A percentile compares a stretch with the other conserved stretches of the same genome.
These are phyloP conservation scores for Taeniopygia guttata DNA, from an alignment of 2,797 vertebrate species.

Conservation along the genomic window DNA sequence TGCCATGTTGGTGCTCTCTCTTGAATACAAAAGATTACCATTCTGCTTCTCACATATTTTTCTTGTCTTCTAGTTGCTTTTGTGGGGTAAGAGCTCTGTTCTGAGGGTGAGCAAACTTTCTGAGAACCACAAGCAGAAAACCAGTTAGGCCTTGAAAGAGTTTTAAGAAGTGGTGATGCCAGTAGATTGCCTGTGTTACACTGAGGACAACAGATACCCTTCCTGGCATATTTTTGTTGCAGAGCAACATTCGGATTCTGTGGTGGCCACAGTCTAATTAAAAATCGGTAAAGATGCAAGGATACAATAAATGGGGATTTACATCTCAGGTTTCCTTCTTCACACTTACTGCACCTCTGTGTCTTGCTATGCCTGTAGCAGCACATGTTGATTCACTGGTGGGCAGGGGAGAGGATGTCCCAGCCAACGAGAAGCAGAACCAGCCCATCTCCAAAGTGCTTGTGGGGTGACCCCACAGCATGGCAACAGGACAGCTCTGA, in stretches of 20 bases:
- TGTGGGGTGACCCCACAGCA: fast-evolving
- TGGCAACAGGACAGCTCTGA: background rate
- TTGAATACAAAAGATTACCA: background rate
- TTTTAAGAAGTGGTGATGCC: background rate
- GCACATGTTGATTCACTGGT: background rate
- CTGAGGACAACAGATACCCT: background rate
- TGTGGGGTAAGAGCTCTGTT: background rate
- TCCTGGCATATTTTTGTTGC: background rate
- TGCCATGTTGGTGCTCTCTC: background rate
- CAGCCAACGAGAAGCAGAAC: background rate
- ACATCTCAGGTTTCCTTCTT: background rate
- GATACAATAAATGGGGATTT: background rate
- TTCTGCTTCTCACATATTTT: background rate
- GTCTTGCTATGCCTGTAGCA: background rate
- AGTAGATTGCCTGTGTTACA: background rate
- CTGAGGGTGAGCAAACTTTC: background rate
- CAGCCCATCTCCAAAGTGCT: background rate
- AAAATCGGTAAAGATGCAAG: background rate
- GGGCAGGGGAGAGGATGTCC: background rate
- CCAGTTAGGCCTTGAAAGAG: background rate
- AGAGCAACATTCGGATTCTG: fast-evolving
- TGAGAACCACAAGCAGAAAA: background rate
- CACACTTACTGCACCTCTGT: background rate
- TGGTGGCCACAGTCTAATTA: background rate
- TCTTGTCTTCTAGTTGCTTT: background rate